A percentile compares a stretch with the other conserved stretches of the same genome.
These are phyloP conservation scores for Butorides virescens DNA, from an alignment of 2,113 vertebrate species.

Conservation along the genomic window DNA sequence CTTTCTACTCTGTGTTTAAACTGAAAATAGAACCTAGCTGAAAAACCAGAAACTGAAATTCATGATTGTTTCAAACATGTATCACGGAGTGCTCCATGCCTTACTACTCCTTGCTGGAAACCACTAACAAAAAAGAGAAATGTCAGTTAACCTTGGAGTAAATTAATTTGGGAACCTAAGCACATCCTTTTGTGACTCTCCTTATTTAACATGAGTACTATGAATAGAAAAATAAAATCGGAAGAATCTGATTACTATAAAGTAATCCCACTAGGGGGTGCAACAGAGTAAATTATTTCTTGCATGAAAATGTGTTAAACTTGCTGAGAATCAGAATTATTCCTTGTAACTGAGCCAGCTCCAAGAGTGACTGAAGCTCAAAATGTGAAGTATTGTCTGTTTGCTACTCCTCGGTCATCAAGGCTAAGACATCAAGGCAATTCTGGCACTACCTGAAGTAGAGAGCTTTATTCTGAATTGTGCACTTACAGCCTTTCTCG, in stretches of 20 bases:
- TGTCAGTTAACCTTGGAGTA: slow-evolving; percentile 7
- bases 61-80: background rate
- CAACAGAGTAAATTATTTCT: slow-evolving; percentile 72
- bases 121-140: background rate
- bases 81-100: background rate
- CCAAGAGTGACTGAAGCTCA: slow-evolving; percentile 21
- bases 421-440: slow-evolving; percentile 9
- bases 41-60: background rate
- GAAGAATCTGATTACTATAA: background rate
- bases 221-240: slow-evolving; percentile 2
- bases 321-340: slow-evolving; percentile 56
- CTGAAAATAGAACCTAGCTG: background rate
- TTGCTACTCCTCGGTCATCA: slow-evolving; percentile 23
- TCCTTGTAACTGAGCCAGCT: slow-evolving; percentile 49
- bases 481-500: background rate
- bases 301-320: slow-evolving; percentile 40
- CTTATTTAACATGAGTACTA: background rate
- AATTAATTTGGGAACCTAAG: background rate
- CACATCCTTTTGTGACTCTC: background rate
- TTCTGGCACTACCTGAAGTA: background rate
- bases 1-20: background rate
- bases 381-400: slow-evolving; percentile 38
- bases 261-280: slow-evolving; percentile 71
- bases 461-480: background rate
- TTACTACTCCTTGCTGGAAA: background rate